phyloP scores from a whole-genome alignment of 2,797 vertebrate genomes.

The Lepus oiostolus region DNA sequence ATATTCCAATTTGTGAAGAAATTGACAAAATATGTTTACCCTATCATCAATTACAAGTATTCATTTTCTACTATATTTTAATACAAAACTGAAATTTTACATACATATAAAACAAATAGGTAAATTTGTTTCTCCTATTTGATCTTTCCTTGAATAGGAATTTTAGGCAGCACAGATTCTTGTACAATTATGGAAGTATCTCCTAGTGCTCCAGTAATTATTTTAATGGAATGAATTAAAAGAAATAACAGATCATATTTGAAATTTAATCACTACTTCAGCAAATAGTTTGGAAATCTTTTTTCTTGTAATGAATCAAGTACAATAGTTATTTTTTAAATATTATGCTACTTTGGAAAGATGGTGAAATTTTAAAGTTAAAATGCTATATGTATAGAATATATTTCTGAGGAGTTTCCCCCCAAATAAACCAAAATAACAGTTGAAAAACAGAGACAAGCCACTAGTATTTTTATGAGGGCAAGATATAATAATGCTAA shows the following conservation, averaged over 20 bases:
- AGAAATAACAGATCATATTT: not conserved
- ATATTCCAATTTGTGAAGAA: not conserved
- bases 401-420: not conserved
- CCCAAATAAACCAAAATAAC: not conserved
- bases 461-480: not conserved
- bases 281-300: not conserved
- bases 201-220: not conserved
- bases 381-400: not conserved
- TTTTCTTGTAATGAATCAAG: slow-evolving; percentile 2
- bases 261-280: not conserved
- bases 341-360: slow-evolving; percentile 4
- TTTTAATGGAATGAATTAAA: not conserved
- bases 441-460: not conserved
- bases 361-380: slow-evolving; percentile 5
- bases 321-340: slow-evolving; percentile 5
- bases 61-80: not conserved
- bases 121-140: not conserved
- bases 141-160: not conserved
- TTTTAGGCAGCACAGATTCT: not conserved
- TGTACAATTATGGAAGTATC: not conserved
- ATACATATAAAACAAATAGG: not conserved
- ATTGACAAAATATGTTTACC: not conserved
- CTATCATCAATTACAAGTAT: not conserved
- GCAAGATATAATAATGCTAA: slow-evolving; percentile 49
- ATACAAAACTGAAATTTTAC: not conserved